A percentile compares a stretch with the other conserved stretches of the same genome.
These are phyloP conservation scores for Sycobia sp. DNA, from an alignment of 1,140 invertebrate species.

Conservation along the genomic window DNA sequence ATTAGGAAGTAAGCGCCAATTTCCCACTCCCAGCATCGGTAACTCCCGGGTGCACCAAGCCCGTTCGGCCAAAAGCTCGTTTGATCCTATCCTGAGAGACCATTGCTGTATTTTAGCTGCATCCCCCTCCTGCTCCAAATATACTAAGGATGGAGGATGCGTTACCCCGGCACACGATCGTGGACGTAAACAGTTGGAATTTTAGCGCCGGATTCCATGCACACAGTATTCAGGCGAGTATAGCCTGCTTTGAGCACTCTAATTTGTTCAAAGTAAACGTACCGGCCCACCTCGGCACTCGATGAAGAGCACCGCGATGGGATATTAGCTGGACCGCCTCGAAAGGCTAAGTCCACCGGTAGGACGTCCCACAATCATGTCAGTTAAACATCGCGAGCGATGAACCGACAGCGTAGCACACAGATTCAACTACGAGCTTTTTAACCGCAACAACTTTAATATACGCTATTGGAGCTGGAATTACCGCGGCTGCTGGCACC, in stretches of 20 bases:
- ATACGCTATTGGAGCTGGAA: conserved; percentile 90
- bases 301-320: conserved; percentile 67
- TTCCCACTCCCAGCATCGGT: too few relatives aligned
- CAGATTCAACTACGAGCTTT: conserved; percentile 77
- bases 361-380: conserved; percentile 53
- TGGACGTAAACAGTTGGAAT: too few relatives aligned
- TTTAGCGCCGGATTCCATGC: too few relatives aligned
- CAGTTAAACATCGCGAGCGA: conserved; percentile 58
- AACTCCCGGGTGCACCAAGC: too few relatives aligned
- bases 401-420: conserved; percentile 68
- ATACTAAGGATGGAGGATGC: too few relatives aligned
- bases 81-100: too few relatives aligned
- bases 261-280: conserved; percentile 72
- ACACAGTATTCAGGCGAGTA: conserved; percentile 72
- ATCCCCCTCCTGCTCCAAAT: too few relatives aligned
- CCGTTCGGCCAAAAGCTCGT: too few relatives aligned
- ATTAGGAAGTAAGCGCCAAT: too few relatives aligned
- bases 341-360: conserved; percentile 49
- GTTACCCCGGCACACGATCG: too few relatives aligned
- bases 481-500: conserved; percentile 90
- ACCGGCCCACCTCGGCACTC: conserved; percentile 69
- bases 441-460: conserved; percentile 85
- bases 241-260: conserved; percentile 71
- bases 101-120: too few relatives aligned
- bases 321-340: conserved; percentile 22